Conservation (phyloP, 2,797 vertebrate species). For the Rhinoraja longicauda region DNA sequence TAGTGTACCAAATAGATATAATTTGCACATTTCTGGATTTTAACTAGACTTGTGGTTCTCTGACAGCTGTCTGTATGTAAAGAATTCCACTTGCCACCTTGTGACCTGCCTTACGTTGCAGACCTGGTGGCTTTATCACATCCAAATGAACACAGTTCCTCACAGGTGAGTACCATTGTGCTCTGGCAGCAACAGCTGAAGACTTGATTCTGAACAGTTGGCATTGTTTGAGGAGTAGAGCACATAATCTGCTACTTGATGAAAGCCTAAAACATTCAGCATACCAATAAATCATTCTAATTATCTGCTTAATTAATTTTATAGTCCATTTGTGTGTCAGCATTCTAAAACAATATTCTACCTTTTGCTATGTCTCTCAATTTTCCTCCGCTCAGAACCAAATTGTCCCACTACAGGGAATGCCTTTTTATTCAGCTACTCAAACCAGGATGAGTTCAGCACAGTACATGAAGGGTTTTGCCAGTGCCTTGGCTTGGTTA, state of each 20-base stretch:
- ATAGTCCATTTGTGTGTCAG: background rate
- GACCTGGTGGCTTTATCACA: slow-evolving; percentile 73
- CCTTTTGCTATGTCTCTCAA: background rate
- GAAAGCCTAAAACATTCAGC: background rate
- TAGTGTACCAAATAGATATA: background rate
- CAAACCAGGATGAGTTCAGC: background rate
- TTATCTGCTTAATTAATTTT: background rate
- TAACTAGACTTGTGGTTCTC: slow-evolving; percentile 41
- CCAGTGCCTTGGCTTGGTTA: background rate
- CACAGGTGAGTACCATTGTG: slow-evolving; percentile 61
- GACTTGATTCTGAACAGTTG: background rate
- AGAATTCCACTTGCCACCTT: slow-evolving; percentile 81
- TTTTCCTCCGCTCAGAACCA: background rate
- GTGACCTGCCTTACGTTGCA: slow-evolving; percentile 68
- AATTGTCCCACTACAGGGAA: background rate
- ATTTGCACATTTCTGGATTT: background rate
- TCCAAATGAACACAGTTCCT: slow-evolving; percentile 55
- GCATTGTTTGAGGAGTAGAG: background rate
- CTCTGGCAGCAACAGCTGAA: background rate
- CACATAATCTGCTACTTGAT: background rate
- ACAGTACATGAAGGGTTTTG: background rate
- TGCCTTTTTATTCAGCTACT: background rate
- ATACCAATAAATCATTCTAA: background rate
- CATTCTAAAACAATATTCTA: background rate
- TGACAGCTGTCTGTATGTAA: slow-evolving; percentile 81